Evolutionary conservation across 2,888 invertebrate species (phyloP).

Genomic region (Sthenelais limicola): DNA sequence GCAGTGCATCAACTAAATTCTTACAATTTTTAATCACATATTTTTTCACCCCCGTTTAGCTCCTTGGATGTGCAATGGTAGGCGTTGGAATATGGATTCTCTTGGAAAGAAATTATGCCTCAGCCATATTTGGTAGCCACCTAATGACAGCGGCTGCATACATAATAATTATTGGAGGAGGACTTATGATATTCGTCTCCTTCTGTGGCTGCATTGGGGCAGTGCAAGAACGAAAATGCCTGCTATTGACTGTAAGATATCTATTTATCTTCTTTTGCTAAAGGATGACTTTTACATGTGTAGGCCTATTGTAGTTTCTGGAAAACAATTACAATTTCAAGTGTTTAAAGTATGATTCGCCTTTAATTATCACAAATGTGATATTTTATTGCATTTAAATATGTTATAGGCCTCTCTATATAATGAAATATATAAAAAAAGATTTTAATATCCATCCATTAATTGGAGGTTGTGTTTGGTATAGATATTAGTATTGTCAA

Average conservation of each 20-base stretch:
- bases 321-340: too few species aligned
- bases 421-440: too few species aligned
- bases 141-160: conserved; percentile 49
- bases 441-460: too few species aligned
- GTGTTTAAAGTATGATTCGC: too few species aligned
- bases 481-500: too few species aligned
- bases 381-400: background rate
- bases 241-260: conserved; percentile 49
- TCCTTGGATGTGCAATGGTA: conserved; percentile 32
- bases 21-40: background rate
- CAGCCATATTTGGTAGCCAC: conserved; percentile 38
- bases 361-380: too few species aligned
- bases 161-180: conserved; percentile 49
- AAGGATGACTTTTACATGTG: too few species aligned
- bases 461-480: too few species aligned
- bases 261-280: too few species aligned
- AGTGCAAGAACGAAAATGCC: conserved; percentile 45
- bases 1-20: background rate
- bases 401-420: background rate
- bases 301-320: too few species aligned
- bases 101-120: conserved; percentile 43
- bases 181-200: conserved; percentile 46
- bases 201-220: conserved; percentile 52
- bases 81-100: conserved; percentile 45
- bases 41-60: conserved; percentile 9